These are phyloP conservation scores for Lepidurus couesii DNA, from an alignment of 1,140 invertebrate species.

Conservation along the genomic window DNA sequence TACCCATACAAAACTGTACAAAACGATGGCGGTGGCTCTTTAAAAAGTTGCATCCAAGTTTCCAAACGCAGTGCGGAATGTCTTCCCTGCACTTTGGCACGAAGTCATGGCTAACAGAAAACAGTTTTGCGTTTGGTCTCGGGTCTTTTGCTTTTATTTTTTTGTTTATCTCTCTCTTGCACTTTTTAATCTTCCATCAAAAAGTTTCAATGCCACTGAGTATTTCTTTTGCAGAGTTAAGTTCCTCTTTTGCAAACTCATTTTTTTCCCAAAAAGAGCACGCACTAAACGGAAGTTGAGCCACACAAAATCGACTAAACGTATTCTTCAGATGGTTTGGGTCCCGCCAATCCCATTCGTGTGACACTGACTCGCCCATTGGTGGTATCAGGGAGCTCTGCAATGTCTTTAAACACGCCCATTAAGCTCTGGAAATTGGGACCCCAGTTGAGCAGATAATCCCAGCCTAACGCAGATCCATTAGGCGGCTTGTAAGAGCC, in stretches of 20 bases:
- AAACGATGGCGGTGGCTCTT: constrained; percentile 17
- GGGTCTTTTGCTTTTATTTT: neutral
- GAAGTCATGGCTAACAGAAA: constrained; percentile 14
- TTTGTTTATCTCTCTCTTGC: neutral
- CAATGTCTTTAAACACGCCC: constrained; percentile 93
- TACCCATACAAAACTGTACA: neutral
- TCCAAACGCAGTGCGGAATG: constrained; percentile 11
- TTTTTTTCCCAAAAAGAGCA: neutral
- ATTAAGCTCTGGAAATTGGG: constrained; percentile 91
- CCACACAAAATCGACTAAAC: constrained; percentile 25
- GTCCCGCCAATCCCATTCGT: constrained; percentile 25
- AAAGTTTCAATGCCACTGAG: no score
- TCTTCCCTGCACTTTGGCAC: constrained; percentile 4
- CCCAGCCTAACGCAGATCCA: constrained; percentile 79
- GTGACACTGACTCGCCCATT: constrained; percentile 48
- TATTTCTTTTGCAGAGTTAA: no score
- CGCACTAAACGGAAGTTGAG: neutral
- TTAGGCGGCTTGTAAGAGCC: constrained; percentile 66
- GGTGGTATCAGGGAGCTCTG: constrained; percentile 77
- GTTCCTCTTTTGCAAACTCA: neutral
- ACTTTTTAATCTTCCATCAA: neutral
- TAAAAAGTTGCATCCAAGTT: neutral
- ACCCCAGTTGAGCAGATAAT: constrained; percentile 91
- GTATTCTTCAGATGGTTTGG: constrained; percentile 32
- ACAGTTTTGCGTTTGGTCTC: neutral